Evolutionary conservation across 2,113 vertebrate species (phyloP).

Genomic region (Chaetura pelagica): DNA sequence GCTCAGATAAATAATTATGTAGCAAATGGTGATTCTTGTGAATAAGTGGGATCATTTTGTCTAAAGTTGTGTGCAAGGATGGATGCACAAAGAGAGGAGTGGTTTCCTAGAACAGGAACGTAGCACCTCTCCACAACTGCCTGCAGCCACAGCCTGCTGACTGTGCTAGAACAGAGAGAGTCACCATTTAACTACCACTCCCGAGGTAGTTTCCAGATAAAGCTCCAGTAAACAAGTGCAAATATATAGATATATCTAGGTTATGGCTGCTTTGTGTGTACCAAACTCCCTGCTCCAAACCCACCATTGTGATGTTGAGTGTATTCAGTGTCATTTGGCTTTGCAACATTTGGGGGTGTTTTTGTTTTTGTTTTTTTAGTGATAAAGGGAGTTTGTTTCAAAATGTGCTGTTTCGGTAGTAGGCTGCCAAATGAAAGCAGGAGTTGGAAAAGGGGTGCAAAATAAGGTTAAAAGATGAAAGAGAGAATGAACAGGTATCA

Average conservation of each 20-base stretch:
- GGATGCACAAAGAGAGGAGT: neutral
- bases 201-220: neutral
- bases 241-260: neutral
- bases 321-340: neutral
- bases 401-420: neutral
- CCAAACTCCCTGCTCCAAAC: neutral
- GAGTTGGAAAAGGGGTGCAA: neutral
- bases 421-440: neutral
- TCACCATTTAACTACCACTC: neutral
- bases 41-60: neutral
- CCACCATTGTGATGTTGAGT: accelerated
- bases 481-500: neutral
- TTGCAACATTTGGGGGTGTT: neutral
- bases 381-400: neutral
- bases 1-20: neutral
- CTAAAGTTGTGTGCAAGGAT: neutral
- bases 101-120: neutral
- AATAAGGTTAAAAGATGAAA: neutral
- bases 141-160: neutral
- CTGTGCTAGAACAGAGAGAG: neutral
- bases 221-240: neutral
- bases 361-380: neutral
- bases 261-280: neutral
- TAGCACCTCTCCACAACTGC: neutral
- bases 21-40: neutral